These are phyloP conservation scores for Chironomus tentans DNA, from an alignment of 2,888 invertebrate species.

Conservation along the genomic window DNA sequence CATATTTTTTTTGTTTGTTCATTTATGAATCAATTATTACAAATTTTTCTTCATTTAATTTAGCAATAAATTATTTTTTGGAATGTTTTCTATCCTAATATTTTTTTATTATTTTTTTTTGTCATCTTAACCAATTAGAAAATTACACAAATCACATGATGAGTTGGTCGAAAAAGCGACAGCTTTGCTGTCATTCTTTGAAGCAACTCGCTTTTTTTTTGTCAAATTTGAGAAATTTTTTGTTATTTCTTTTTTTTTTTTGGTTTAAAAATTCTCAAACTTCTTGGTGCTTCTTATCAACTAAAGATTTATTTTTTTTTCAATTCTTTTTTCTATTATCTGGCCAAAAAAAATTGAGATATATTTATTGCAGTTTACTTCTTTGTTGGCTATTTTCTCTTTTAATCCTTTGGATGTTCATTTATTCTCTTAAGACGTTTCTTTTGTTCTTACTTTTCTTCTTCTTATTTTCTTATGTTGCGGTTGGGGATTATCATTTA, in stretches of 20 bases:
- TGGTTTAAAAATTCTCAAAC: not conserved
- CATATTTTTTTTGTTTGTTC: not conserved
- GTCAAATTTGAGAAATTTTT: not conserved
- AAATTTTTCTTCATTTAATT: not conserved
- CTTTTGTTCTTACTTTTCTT: not conserved
- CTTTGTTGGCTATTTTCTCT: not conserved
- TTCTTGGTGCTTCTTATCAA: conserved; percentile 11
- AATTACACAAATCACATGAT: not conserved
- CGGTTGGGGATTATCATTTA: conserved; percentile 18
- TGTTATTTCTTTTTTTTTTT: not conserved
- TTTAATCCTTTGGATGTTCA: conserved; percentile 11
- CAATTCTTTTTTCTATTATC: not conserved
- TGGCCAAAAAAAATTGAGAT: not conserved
- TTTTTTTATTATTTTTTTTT: not conserved
- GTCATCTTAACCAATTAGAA: not conserved
- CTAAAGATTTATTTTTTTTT: not conserved
- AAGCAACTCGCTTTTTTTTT: conserved; percentile 1
- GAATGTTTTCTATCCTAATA: conserved; percentile 18
- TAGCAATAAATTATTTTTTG: conserved; percentile 8
- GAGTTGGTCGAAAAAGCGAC: conserved; percentile 2
- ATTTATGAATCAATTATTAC: not conserved
- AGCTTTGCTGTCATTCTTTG: not conserved
- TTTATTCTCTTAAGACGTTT: conserved; percentile 13
- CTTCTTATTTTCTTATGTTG: not conserved
- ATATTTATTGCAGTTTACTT: conserved; percentile 19